A percentile compares a stretch with the other conserved stretches of the same genome.
Conservation (phyloP, 2,888 invertebrate genomes). For the Lasioglossum calceatum region DNA sequence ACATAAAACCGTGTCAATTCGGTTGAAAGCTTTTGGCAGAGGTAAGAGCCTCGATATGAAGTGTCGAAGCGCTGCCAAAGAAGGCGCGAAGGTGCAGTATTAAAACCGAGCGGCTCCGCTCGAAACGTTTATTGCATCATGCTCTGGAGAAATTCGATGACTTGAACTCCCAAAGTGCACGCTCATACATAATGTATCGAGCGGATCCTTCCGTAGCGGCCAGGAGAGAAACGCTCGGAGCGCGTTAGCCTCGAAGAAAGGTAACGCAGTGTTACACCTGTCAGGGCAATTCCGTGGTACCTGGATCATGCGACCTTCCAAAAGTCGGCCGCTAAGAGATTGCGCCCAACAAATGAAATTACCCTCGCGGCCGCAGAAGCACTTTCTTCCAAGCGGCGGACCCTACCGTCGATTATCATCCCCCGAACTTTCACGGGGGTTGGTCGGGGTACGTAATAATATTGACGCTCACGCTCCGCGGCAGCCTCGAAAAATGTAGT, state of each 20-base stretch:
- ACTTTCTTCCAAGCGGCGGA: conserved; percentile 44
- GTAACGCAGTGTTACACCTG: conserved; percentile 78
- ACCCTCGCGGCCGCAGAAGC: conserved; percentile 52
- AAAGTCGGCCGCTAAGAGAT: conserved; percentile 78
- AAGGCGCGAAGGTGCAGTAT: background rate
- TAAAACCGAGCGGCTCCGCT: background rate
- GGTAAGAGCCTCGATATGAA: background rate
- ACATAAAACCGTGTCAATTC: background rate
- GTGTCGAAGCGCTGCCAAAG: background rate
- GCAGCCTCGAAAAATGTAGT: conserved; percentile 41
- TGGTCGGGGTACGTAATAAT: conserved; percentile 29
- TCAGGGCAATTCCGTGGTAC: conserved; percentile 76
- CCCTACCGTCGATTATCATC: conserved; percentile 56
- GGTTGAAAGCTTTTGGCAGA: background rate
- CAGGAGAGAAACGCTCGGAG: conserved; percentile 31
- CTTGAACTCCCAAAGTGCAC: conserved; percentile 27
- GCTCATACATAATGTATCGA: conserved; percentile 55
- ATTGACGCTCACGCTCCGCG: conserved; percentile 34
- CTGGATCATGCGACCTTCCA: conserved; percentile 75
- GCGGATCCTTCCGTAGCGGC: conserved; percentile 22
- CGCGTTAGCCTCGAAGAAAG: conserved; percentile 48
- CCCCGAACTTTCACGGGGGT: conserved; percentile 28
- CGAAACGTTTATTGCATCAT: conserved; percentile 24
- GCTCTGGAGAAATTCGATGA: conserved; percentile 6
- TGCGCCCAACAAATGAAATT: conserved; percentile 77